Base-by-base conservation (phyloP, 2,888 invertebrate species). In the Cerceris rybyensis region DNA sequence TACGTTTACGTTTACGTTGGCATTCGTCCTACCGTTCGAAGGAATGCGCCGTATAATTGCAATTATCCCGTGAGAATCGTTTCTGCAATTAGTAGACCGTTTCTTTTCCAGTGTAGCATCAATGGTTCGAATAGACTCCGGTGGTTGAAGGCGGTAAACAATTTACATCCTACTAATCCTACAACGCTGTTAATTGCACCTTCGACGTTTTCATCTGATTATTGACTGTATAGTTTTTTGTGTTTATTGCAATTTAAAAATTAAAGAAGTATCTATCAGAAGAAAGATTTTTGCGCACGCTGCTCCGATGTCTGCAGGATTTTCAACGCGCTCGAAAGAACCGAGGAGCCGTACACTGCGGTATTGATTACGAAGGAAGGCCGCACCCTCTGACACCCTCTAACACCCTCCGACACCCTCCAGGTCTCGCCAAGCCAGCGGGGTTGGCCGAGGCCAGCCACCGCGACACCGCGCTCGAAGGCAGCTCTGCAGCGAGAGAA, bases 331-430 rank as follows among this genome's bases (percentile, higher is more conserved):
- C 28, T 28, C 28, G 28, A 28, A 28, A 28, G 28, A 28, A 61
- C 66, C 74, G 67, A 59, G 67, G 65, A 16, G 28, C 72, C 63
- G 52, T 68, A 69, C 49, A 54, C 64, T 75, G 75, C 66, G 80
- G 85, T 88, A 88, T 88, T 87, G 87, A 88, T 88, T 86, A 76
- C 78, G 78, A 52, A 59, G 70, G 41, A 64, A 84, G 77, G 83
- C 86, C 86, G 86, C 87, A 87, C 86, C 87, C 84, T 86, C 82
- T 57, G 73, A 76, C 83, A 70, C 78, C 70, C 80, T 69, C 61
- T 76, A 76, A 78, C 28, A 28, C 28, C 28, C 84, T 86, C 82
- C 78, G 78, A 78, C 78, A 73, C 76, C 69, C 42, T 14, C 7
- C 39, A 4, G 7, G 28, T 1, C 17, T 28, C 16, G 42, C 17